Evolutionary conservation across 2,113 vertebrate genomes (phyloP).

Genomic region (Paralichthys olivaceus): DNA sequence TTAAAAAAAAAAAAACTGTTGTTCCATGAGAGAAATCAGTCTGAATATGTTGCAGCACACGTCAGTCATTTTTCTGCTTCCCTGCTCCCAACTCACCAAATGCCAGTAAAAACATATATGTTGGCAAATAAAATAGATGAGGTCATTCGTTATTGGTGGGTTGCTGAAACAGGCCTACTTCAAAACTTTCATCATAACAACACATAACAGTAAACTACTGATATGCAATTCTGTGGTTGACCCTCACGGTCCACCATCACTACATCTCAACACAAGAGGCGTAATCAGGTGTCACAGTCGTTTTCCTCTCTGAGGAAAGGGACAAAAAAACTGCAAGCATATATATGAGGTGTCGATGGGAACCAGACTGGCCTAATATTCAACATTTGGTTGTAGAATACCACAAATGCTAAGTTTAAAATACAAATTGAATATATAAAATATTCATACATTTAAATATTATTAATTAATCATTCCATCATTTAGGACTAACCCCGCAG

Average conservation of each 20-base stretch:
- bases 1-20: slow-evolving; percentile 18
- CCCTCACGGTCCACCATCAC: background rate
- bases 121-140: background rate
- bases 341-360: no score
- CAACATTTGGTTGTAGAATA: no score
- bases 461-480: background rate
- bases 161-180: background rate
- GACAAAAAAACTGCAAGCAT: no score
- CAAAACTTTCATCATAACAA: background rate
- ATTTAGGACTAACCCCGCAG: background rate
- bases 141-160: background rate
- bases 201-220: background rate
- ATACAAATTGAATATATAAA: no score
- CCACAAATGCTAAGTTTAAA: no score
- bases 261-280: no score
- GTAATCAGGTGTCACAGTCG: no score
- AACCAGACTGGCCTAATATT: no score
- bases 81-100: slow-evolving; percentile 32
- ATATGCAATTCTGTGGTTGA: background rate
- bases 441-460: no score
- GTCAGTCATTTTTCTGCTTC: slow-evolving; percentile 60
- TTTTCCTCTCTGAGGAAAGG: no score
- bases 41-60: slow-evolving; percentile 38
- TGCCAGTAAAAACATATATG: background rate
- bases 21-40: slow-evolving; percentile 62